These are phyloP conservation scores for Scolopax mira DNA, from an alignment of 2,113 vertebrate species.

Conservation along the genomic window DNA sequence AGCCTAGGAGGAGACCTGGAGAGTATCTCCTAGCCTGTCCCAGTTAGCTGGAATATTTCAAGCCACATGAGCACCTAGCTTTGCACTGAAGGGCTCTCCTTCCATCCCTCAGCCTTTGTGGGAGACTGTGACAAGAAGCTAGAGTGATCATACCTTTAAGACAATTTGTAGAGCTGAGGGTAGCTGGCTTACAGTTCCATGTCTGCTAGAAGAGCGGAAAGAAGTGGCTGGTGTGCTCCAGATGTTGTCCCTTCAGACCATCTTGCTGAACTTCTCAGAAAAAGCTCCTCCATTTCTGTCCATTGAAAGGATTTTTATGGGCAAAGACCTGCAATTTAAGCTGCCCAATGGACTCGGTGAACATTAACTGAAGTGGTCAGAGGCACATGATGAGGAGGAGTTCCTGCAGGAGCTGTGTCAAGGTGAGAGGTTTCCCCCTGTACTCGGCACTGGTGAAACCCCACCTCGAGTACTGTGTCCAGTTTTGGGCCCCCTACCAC, in stretches of 20 bases:
- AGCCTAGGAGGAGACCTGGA: neutral
- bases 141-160: neutral
- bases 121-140: neutral
- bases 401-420: neutral
- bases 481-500: no score
- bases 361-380: neutral
- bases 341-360: neutral
- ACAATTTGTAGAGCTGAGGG: neutral
- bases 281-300: neutral
- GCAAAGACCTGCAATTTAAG: neutral
- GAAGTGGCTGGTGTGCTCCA: neutral
- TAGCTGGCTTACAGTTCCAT: neutral
- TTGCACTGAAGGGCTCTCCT: neutral
- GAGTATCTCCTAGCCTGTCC: neutral
- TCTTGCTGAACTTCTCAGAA: neutral
- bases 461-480: no score
- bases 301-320: neutral
- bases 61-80: neutral
- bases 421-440: no score
- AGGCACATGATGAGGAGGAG: neutral
- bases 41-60: neutral
- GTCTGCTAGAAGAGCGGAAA: neutral
- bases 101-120: neutral
- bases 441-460: no score
- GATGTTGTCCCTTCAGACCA: neutral